These are phyloP conservation scores for Trichacis sp. DNA, from an alignment of 2,888 invertebrate species.

Conservation along the genomic window DNA sequence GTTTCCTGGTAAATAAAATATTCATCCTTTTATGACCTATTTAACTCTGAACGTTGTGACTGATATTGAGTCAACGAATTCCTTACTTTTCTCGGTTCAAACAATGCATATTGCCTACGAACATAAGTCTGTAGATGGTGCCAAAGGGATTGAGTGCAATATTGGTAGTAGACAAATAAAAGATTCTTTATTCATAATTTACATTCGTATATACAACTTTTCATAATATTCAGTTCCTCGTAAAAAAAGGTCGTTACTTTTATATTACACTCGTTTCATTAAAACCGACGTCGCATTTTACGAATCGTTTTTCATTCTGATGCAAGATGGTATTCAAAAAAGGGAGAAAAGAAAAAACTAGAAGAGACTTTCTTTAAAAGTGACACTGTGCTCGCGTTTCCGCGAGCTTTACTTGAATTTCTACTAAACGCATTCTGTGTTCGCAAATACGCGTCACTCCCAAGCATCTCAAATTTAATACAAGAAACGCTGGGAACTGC, in stretches of 20 bases:
- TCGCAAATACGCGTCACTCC: conserved; percentile 30
- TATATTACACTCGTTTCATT: too few species aligned
- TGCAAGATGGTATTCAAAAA: conserved; percentile 32
- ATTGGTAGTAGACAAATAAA: too few species aligned
- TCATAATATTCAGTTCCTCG: too few species aligned
- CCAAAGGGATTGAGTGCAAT: too few species aligned
- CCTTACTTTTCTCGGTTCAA: too few species aligned
- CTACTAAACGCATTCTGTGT: conserved; percentile 32
- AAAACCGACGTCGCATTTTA: too few species aligned
- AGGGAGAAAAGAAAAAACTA: conserved; percentile 31
- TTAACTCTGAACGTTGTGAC: background rate
- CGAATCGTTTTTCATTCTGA: conserved; percentile 15
- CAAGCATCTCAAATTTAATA: conserved; percentile 37
- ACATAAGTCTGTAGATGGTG: too few species aligned
- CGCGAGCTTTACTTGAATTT: conserved; percentile 33
- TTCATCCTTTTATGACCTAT: background rate
- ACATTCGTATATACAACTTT: too few species aligned
- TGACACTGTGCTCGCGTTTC: conserved; percentile 30
- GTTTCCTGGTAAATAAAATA: background rate
- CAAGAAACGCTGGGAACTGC: conserved; percentile 29
- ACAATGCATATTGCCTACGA: too few species aligned
- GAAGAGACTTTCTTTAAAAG: conserved; percentile 11
- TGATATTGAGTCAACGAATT: background rate
- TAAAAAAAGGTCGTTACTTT: too few species aligned
- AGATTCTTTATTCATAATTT: too few species aligned